A percentile compares a stretch with the other conserved stretches of the same genome.
These are phyloP conservation scores for Cyrtonyx montezumae DNA, from an alignment of 2,113 vertebrate genomes.

Conservation along the genomic window DNA sequence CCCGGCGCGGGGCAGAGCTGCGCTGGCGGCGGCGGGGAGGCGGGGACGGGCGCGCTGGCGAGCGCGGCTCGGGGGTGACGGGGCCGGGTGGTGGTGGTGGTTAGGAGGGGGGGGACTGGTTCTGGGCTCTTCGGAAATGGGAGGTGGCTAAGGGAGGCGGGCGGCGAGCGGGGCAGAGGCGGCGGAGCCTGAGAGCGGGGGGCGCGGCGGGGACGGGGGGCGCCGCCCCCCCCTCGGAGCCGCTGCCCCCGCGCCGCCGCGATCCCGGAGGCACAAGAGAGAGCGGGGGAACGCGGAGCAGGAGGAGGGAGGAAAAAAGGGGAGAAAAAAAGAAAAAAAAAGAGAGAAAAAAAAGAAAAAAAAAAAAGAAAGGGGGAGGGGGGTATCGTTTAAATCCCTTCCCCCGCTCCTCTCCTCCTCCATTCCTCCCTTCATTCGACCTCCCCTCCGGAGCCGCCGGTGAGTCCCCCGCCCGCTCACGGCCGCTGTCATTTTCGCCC, in stretches of 20 bases:
- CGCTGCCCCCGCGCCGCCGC: not conserved
- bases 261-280: conserved; percentile 30
- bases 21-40: not conserved
- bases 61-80: not conserved
- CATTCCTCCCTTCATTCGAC: too few species aligned
- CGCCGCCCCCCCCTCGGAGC: not conserved
- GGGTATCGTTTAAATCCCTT: too few species aligned
- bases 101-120: not conserved
- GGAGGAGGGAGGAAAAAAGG: not conserved
- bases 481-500: too few species aligned
- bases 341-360: too few species aligned
- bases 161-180: conserved; percentile 19
- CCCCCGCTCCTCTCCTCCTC: too few species aligned
- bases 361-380: not conserved
- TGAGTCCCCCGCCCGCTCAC: too few species aligned
- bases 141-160: conserved; percentile 34
- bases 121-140: conserved; percentile 41
- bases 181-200: conserved; percentile 60
- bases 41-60: not conserved
- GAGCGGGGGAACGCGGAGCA: not conserved
- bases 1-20: not conserved
- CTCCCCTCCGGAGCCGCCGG: too few species aligned
- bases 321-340: not conserved
- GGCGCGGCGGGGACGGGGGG: not conserved
- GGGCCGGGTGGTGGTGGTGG: not conserved